Conservation (phyloP, 1,140 invertebrate species). For the Rhopalosiphum maidis region DNA sequence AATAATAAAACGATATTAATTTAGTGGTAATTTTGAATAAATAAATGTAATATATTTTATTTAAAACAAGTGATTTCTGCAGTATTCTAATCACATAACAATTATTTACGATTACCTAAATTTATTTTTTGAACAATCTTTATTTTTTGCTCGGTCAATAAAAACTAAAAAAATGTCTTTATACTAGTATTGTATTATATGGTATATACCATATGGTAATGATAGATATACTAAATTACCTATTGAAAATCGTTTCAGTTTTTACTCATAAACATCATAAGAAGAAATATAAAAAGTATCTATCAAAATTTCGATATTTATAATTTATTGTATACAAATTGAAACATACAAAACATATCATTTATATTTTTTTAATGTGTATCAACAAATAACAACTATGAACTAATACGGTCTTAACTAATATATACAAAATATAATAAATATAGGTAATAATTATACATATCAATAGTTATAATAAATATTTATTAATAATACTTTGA, state of each 20-base stretch:
- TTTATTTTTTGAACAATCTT: background rate
- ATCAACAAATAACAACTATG: no score
- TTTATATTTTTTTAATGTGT: background rate
- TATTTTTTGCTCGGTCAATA: background rate
- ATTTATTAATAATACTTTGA: no score
- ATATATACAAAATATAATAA: no score
- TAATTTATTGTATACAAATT: background rate
- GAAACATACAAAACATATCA: background rate
- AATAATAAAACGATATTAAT: background rate
- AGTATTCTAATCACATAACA: background rate
- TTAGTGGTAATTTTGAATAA: background rate
- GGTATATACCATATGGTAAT: no score
- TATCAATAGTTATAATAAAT: no score
- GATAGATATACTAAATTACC: no score
- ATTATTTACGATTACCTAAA: background rate
- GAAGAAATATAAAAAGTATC: background rate
- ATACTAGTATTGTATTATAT: no score
- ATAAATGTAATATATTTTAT: constrained; percentile 1
- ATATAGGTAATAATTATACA: no score
- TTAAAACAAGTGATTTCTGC: background rate
- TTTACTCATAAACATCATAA: background rate
- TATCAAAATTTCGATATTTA: background rate
- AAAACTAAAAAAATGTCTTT: background rate
- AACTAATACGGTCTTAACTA: no score
- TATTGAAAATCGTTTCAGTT: background rate